Evolutionary conservation across 2,888 invertebrate species (phyloP).

Genomic region (Ganaspis brasiliensis): DNA sequence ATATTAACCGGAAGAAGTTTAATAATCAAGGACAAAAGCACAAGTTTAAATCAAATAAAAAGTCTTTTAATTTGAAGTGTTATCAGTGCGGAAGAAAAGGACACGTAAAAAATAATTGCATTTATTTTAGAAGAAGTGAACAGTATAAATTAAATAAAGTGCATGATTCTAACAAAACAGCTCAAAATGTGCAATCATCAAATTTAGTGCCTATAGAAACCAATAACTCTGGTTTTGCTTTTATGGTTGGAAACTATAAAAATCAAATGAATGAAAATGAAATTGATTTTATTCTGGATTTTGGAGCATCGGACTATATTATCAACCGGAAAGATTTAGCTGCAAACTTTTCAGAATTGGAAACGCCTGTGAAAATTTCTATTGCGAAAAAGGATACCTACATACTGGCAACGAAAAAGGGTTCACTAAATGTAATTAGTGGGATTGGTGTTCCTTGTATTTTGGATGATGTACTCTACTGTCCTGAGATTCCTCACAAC

Average conservation of each 20-base stretch:
- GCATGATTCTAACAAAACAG: conserved; percentile 6
- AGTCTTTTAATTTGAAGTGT: conserved; percentile 47
- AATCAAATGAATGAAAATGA: neutral
- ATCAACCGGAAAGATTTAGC: conserved; percentile 52
- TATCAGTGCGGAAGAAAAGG: conserved; percentile 70
- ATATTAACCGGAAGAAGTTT: neutral
- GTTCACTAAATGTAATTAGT: conserved; percentile 67
- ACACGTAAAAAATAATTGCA: conserved; percentile 70
- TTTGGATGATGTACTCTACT: conserved; percentile 67
- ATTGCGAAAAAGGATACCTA: conserved; percentile 68
- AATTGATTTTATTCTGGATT: neutral
- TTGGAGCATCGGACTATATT: conserved; percentile 54
- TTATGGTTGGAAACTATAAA: conserved; percentile 22
- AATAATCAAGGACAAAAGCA: neutral
- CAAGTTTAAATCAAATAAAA: conserved; percentile 30
- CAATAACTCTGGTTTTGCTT: conserved; percentile 32
- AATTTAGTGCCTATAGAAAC: neutral
- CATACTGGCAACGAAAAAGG: conserved; percentile 70
- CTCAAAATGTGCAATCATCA: conserved; percentile 14
- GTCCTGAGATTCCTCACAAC: conserved; percentile 70
- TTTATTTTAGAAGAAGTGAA: conserved; percentile 57
- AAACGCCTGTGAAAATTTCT: conserved; percentile 53
- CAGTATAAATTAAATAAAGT: conserved; percentile 1
- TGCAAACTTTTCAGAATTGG: conserved; percentile 39
- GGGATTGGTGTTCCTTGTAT: conserved; percentile 60